Conservation (phyloP, 2,113 vertebrate genomes). For the Leiothrix lutea region DNA sequence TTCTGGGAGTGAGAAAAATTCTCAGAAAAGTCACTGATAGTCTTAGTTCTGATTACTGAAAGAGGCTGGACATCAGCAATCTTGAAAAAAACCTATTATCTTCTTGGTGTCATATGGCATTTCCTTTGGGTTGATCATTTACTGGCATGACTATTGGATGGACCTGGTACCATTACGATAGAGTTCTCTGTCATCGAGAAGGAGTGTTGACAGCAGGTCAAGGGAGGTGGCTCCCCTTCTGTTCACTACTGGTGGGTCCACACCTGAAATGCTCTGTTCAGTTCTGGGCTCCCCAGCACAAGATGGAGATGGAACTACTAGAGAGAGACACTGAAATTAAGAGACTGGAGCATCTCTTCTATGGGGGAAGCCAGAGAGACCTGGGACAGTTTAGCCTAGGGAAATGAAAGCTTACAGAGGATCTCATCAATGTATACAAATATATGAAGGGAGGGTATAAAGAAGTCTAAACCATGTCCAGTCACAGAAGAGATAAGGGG, state of each 20-base stretch:
- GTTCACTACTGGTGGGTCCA: background rate
- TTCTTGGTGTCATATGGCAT: background rate
- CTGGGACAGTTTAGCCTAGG: background rate
- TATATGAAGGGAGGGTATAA: background rate
- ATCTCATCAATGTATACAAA: background rate
- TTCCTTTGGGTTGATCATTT: background rate
- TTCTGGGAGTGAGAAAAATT: background rate
- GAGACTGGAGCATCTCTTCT: background rate
- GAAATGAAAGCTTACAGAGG: background rate
- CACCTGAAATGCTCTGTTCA: background rate
- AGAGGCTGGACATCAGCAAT: background rate
- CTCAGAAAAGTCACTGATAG: background rate
- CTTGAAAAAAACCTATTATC: background rate
- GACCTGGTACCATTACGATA: background rate
- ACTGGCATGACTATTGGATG: background rate
- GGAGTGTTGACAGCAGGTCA: background rate
- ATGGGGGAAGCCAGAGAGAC: background rate
- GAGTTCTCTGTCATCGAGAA: background rate
- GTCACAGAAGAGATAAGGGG: background rate
- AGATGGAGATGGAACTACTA: background rate
- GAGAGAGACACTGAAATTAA: background rate
- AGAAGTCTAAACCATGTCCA: background rate
- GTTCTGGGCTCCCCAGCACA: background rate
- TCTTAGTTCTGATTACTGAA: background rate
- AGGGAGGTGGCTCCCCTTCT: background rate